Conservation (phyloP, 1,140 invertebrate species). For the Drosophila aff. region DNA sequence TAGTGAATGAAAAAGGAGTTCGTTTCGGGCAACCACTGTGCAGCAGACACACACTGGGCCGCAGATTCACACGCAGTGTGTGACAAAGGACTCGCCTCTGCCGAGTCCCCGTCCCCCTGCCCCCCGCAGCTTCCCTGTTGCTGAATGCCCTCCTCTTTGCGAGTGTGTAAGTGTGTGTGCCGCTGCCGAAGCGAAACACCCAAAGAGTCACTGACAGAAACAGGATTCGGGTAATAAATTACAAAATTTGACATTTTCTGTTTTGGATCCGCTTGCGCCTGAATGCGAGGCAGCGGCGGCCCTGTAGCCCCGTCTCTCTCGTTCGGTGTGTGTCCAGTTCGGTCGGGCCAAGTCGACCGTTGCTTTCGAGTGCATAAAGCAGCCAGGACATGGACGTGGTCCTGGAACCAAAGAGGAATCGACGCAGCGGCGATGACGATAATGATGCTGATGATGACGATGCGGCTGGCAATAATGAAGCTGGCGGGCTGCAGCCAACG, state of each 20-base stretch:
- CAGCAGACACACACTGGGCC: conserved; percentile 50
- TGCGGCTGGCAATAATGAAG: conserved; percentile 21
- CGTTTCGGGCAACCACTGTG: conserved; percentile 18
- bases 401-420: conserved; percentile 42
- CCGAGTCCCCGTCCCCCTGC: conserved; percentile 9
- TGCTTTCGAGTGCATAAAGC: conserved; percentile 52
- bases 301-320: conserved; percentile 33
- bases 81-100: conserved; percentile 69
- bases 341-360: conserved; percentile 45
- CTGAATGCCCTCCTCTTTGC: conserved; percentile 11
- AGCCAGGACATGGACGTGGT: conserved; percentile 53
- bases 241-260: conserved; percentile 85
- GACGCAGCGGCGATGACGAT: conserved; percentile 22
- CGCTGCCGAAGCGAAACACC: conserved; percentile 63
- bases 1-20: conserved; percentile 5
- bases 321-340: conserved; percentile 50
- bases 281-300: conserved; percentile 47
- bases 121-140: conserved; percentile 12
- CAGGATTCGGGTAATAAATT: conserved; percentile 85
- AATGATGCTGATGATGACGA: conserved; percentile 8
- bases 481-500: conserved; percentile 25
- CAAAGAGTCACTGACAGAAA: conserved; percentile 84
- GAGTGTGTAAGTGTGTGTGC: conserved; percentile 25
- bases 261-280: conserved; percentile 83
- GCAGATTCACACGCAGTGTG: conserved; percentile 82